Base-by-base conservation (phyloP, 2,113 vertebrate species). In the Zosterops pallidus region DNA sequence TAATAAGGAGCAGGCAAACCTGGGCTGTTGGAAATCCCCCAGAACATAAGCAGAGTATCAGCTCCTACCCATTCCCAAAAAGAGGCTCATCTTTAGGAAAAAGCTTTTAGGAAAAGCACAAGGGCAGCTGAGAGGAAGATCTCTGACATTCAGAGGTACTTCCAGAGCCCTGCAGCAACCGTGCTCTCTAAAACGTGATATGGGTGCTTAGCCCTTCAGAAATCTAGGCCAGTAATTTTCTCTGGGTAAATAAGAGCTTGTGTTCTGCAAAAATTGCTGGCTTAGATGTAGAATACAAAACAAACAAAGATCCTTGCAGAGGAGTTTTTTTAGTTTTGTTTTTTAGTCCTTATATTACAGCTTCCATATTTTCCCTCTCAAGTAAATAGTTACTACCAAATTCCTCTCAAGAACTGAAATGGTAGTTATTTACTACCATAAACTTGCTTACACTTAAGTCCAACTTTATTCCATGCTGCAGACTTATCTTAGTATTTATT, bases 171-270 rank as follows among this genome's bases (percentile, higher is more conserved):
- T 0, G 0, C n/a, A 83, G 72, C 59, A 39, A 50, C 42, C 57
- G 8, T 26, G 64, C 63, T 80, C 82, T 82, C 85, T 59, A 89
- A 85, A 92, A 90, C 35, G 75, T 63, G 63, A 64, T 52, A 91
- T 6, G 89, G 92, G 82, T 93, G 90, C 88, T 90, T 79, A 88
- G 75, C 83, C 88, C n/a, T 88, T 74, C 12, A 5, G 62, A 88
- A 92, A 95, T 78, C 76, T 92, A 96, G 88, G 92, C 80, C 95
- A 86, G 92, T 92, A 97, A 96, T 96, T 93, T 96, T 93, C 96
- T 95, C 95, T 68, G 88, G 55, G 82, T 95, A 96, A 96, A 92
- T 94, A 96, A 82, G 90, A 89, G 95, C 74, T 86, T 96, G 81
- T 81, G 89, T 82, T 94, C 84, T 92, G 74, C 94, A 96, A 75